Percentiles rank a stretch among this genome's conserved stretches.
Evolutionary conservation across 2,888 invertebrate species (phyloP).

Genomic region (Ligdia adustata): DNA sequence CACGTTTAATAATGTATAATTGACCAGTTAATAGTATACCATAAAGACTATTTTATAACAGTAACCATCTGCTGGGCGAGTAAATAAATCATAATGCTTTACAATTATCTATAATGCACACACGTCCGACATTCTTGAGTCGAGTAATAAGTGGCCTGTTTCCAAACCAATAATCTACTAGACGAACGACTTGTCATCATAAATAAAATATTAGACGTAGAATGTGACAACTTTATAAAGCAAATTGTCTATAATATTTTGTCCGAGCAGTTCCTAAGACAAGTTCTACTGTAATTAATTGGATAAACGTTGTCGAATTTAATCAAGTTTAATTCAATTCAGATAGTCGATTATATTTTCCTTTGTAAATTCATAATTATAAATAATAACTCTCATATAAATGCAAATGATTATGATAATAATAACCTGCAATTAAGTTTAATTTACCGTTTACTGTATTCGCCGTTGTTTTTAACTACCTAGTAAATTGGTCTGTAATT

Average conservation of each 20-base stretch:
- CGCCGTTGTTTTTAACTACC: conserved; percentile 39
- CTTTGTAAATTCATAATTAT: neutral
- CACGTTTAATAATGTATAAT: neutral
- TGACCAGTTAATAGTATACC: neutral
- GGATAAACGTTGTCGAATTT: conserved; percentile 4
- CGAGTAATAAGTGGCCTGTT: conserved; percentile 18
- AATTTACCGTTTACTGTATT: conserved; percentile 30
- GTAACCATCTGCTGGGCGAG: conserved; percentile 14
- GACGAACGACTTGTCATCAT: conserved; percentile 20
- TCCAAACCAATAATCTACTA: conserved; percentile 32
- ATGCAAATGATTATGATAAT: conserved; percentile 15
- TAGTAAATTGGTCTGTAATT: conserved; percentile 45
- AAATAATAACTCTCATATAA: conserved; percentile 4
- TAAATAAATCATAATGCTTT: conserved; percentile 17
- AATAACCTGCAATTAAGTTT: conserved; percentile 19
- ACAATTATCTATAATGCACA: conserved; percentile 20
- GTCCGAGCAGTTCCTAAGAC: conserved; percentile 22
- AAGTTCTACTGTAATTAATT: conserved; percentile 18
- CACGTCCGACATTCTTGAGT: conserved; percentile 5
- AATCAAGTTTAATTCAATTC: neutral
- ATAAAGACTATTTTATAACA: conserved; percentile 3
- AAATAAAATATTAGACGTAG: conserved; percentile 23
- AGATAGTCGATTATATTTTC: conserved; percentile 5
- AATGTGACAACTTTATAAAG: conserved; percentile 33
- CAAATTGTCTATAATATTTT: conserved; percentile 27